Conservation (phyloP, 2,888 invertebrate species). For the Cephalotes varians region DNA sequence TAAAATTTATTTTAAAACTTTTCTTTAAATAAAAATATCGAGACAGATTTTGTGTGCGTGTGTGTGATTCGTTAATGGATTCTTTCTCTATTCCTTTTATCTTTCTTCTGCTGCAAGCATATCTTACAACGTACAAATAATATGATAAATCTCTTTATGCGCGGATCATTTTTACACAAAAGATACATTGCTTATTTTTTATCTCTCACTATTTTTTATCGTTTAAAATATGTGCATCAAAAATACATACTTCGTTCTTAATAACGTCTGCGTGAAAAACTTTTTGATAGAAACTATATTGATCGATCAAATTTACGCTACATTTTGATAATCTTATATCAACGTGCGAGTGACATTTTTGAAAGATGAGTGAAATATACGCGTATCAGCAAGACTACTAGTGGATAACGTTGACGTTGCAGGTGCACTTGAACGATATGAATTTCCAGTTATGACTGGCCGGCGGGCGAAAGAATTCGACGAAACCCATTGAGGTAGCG, state of each 20-base stretch:
- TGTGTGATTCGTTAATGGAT: background rate
- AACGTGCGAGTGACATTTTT: background rate
- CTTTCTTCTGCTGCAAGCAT: background rate
- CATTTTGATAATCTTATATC: background rate
- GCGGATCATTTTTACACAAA: background rate
- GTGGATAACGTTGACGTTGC: background rate
- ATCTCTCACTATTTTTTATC: constrained; percentile 1
- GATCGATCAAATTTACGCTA: background rate
- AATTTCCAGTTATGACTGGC: constrained; percentile 31
- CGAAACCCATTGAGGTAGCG: constrained; percentile 6
- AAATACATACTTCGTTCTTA: background rate
- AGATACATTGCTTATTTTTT: background rate
- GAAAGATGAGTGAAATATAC: background rate
- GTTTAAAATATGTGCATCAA: background rate
- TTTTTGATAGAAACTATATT: background rate
- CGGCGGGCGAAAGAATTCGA: constrained; percentile 31
- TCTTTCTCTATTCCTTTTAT: background rate
- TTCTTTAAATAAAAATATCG: background rate
- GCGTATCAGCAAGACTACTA: background rate
- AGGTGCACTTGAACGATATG: constrained; percentile 14
- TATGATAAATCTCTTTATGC: background rate
- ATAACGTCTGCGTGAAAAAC: background rate
- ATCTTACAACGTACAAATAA: background rate
- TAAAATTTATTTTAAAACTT: background rate
- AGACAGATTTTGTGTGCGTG: background rate